phyloP scores from a whole-genome alignment of 1,140 invertebrate species.

The Hylyphantes graminicola region DNA sequence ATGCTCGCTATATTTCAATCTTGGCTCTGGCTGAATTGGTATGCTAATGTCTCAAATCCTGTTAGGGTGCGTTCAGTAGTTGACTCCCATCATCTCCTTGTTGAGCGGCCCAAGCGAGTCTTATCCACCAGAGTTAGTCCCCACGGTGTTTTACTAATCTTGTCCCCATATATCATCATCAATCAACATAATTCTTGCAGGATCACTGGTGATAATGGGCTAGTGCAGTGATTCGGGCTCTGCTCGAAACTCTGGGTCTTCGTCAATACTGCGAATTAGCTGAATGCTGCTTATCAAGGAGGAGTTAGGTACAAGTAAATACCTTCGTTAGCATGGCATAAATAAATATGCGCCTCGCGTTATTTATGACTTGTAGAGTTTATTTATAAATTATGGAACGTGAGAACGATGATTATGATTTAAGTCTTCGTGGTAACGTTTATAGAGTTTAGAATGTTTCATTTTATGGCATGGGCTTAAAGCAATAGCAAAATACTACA shows the following conservation, averaged over 20 bases:
- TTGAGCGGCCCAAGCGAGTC: slow-evolving; percentile 25
- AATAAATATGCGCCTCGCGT: no score
- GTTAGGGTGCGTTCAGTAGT: slow-evolving; percentile 29
- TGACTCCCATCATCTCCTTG: slow-evolving; percentile 21
- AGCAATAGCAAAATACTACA: no score
- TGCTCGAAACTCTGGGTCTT: slow-evolving; percentile 9
- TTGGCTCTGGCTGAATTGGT: slow-evolving; percentile 15
- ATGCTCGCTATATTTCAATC: not conserved
- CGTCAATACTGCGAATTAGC: slow-evolving; percentile 23
- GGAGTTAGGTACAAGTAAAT: no score
- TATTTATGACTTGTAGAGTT: no score
- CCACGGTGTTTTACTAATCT: slow-evolving; percentile 54
- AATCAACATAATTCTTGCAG: slow-evolving; percentile 55
- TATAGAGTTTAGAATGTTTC: no score
- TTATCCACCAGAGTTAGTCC: slow-evolving; percentile 33
- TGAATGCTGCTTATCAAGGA: no score
- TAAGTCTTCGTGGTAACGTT: no score
- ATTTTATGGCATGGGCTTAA: no score
- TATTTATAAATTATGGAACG: no score
- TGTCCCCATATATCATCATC: slow-evolving; percentile 51
- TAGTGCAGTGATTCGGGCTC: slow-evolving; percentile 37
- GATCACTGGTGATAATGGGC: slow-evolving; percentile 45
- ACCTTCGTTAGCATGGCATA: no score
- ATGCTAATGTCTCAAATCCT: slow-evolving; percentile 39
- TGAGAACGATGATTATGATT: no score